Evolutionary conservation across 2,113 vertebrate species (phyloP), one percentile per base, ranked within the genome.

Genomic region (Phycodurus eques): DNA sequence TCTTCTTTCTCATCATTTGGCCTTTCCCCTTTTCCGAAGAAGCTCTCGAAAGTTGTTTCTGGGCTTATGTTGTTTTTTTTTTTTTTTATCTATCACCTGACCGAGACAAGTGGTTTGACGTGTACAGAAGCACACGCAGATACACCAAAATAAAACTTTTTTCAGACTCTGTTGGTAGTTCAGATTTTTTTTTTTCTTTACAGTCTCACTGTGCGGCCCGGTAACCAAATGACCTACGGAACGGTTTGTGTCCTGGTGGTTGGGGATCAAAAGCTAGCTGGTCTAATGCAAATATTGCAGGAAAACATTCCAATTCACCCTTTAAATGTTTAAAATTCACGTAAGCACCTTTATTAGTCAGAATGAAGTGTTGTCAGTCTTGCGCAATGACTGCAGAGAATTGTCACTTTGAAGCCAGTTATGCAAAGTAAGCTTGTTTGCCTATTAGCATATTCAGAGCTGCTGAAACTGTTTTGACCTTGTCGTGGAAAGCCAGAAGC

Each of bases 401-500:
- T 68, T 76, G 71, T 82, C 73, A 80, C 61, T 33, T 42, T 73
- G 84, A 70, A 84, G 78, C 51, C 1, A 69, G 75, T 62, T 80
- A 80, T 81, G 75, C 72, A 79, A 70, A n/a, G 47, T 60, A 64
- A 22, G 54, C 83, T 76, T 84, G 80, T 83, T 88, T 86, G 47
- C 13, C 63, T 73, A 87, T 89, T 90, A 87, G 85, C 81, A 88
- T 27, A 27, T 88, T 90, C 88, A 88, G 76, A 76, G 80, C 15
- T 59, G 75, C 71, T 74, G 82, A 83, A 88, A 86, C 82, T 80
- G 76, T 84, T 68, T 82, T 90, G 90, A 88, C 88, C 90, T 90
- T 91, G 84, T 86, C 83, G 76, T 74, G 68, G 71, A 83, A 61
- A 74, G 69, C 70, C 19, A 54, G 31, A 63, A 85, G 72, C 76